Conservation (phyloP, 2,797 vertebrate species). For the Setipinna tenuifilis region DNA sequence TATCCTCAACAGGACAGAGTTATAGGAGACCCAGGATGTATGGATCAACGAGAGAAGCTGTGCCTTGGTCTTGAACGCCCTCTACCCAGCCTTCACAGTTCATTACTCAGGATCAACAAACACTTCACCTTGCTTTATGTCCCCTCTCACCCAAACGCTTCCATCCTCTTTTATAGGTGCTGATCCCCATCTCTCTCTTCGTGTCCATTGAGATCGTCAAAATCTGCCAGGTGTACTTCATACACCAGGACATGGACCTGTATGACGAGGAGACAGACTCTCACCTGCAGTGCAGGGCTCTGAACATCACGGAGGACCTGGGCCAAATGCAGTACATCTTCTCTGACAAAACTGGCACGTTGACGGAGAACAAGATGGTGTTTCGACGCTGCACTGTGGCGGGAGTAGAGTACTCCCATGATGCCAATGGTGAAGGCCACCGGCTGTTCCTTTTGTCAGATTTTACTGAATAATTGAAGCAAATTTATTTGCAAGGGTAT, state of each 20-base stretch:
- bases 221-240: conserved; percentile 96
- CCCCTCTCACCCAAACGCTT: conserved; percentile 24
- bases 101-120: neutral
- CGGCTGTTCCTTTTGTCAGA: neutral
- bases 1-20: conserved; percentile 40
- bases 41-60: neutral
- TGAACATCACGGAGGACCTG: conserved; percentile 97
- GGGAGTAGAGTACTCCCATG: conserved; percentile 94
- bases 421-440: conserved; percentile 87
- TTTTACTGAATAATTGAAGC: neutral
- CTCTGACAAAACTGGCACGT: conserved; percentile 97
- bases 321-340: conserved; percentile 98
- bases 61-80: neutral
- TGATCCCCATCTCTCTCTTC: conserved; percentile 98
- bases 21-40: neutral
- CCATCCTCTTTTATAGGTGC: conserved; percentile 74
- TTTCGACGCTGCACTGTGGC: conserved; percentile 95
- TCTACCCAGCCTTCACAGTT: conserved; percentile 4
- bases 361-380: conserved; percentile 99
- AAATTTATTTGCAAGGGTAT: too few relatives aligned
- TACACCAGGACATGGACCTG: conserved; percentile 92
- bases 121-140: neutral
- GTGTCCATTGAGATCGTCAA: conserved; percentile 98
- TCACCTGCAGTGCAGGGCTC: conserved; percentile 90
- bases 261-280: conserved; percentile 95